These are phyloP conservation scores for Propsilocerus akamusi DNA, from an alignment of 1,140 invertebrate species.

Conservation along the genomic window DNA sequence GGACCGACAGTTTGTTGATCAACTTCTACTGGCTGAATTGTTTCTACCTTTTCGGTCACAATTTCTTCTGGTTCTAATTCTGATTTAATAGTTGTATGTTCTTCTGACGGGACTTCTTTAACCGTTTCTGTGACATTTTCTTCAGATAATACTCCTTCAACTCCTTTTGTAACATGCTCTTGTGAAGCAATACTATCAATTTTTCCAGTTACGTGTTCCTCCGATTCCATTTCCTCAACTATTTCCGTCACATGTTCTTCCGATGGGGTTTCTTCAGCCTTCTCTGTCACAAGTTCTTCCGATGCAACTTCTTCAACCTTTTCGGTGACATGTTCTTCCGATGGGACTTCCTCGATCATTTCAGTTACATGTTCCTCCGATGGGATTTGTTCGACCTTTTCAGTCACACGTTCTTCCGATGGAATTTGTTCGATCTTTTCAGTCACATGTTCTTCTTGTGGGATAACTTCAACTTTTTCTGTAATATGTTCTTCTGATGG, in stretches of 20 bases:
- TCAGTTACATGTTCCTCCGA: conserved; percentile 4
- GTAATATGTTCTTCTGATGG: conserved; percentile 5
- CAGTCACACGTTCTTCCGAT: no score
- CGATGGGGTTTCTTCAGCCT: background rate
- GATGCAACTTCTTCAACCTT: conserved; percentile 2
- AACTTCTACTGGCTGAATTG: no score
- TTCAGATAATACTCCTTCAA: no score
- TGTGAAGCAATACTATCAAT: no score
- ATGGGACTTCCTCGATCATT: background rate
- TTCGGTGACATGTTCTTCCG: background rate
- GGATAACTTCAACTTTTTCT: conserved; percentile 6
- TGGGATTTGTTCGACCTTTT: no score
- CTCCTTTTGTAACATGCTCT: no score
- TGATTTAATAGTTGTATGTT: no score
- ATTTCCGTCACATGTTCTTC: background rate
- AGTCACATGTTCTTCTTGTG: conserved; percentile 7
- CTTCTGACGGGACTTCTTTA: no score
- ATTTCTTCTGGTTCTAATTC: conserved; percentile 4
- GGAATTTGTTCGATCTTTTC: no score
- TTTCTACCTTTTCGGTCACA: no score
- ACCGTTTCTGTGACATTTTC: no score
- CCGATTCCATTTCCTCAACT: conserved; percentile 1
- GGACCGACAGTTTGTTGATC: background rate
- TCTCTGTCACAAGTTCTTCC: background rate
- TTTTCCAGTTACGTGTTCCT: no score